Conservation (phyloP, 2,888 invertebrate species). For the Ormyrus thymus region DNA sequence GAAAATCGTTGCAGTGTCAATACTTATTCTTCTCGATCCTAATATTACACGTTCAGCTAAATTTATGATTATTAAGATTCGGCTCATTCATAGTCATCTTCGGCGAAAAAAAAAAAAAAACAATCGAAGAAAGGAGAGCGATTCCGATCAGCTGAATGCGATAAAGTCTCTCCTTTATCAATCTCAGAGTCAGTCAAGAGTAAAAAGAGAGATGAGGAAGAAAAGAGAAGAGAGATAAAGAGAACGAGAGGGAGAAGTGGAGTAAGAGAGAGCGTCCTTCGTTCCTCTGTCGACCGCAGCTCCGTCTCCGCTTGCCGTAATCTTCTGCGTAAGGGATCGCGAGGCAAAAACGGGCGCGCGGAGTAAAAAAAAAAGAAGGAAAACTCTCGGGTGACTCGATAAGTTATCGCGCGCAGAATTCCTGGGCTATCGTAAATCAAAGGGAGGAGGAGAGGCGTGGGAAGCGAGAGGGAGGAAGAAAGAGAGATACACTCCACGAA, state of each 20-base stretch:
- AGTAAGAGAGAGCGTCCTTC: too few relatives aligned
- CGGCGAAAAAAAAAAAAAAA: background rate
- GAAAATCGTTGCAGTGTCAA: too few relatives aligned
- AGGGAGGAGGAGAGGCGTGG: conserved; percentile 46
- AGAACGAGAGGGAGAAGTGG: too few relatives aligned
- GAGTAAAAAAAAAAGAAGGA: conserved; percentile 9
- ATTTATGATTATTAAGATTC: too few relatives aligned
- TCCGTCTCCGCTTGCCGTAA: background rate
- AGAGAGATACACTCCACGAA: conserved; percentile 1
- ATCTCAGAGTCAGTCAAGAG: conserved; percentile 56
- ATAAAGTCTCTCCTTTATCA: conserved; percentile 59
- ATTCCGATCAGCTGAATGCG: conserved; percentile 49
- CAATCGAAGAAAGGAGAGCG: conserved; percentile 15
- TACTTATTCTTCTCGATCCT: too few relatives aligned
- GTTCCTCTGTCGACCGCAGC: background rate
- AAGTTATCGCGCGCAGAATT: conserved; percentile 33
- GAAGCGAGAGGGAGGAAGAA: background rate
- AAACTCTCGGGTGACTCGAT: conserved; percentile 22
- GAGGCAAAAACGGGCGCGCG: background rate
- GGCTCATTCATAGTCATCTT: too few relatives aligned
- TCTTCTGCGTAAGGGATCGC: conserved; percentile 6
- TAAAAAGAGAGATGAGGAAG: too few relatives aligned
- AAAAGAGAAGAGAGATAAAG: too few relatives aligned
- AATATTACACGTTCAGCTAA: too few relatives aligned
- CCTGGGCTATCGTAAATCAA: conserved; percentile 59